Evolutionary conservation across 2,113 vertebrate genomes (phyloP), one percentile per base, ranked within the genome.

Genomic region (Leptocoma aspasia): DNA sequence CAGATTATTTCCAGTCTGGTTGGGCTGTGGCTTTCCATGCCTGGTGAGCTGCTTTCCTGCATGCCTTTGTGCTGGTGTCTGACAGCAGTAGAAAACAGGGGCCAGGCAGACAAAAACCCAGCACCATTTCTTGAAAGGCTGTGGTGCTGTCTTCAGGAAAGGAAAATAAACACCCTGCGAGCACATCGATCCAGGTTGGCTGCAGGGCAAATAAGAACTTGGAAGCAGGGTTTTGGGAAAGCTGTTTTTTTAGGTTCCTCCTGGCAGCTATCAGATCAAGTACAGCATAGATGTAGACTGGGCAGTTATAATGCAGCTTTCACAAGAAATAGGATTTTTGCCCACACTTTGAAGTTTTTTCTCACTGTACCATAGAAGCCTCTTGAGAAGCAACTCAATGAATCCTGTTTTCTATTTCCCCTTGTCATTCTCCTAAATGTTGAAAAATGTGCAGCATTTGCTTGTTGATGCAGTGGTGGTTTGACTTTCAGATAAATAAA

Each of bases 401-500:
- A 69, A 76, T 89, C 6, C 22, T 33, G 33, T 39, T 84, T 94
- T 82, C n/a, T 91, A 2, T 86, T 91, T 92, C 12, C 13, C 47
- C 50, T 89, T 81, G n/a, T 82, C 19, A 3, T 65, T 89, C 41
- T 68, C 10, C 75, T 86, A 39, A 54, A 52, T 24, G 14, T 9
- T 57, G 60, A 86, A 93, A 90, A 86, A 45, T 2, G 4, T 66
- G 39, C 68, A 86, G 22, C 37, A 66, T 78, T 90, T 84, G 11
- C 41, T 72, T 71, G 21, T 80, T 68, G 80, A 49, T 93, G 66
- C 65, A 61, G 23, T 13, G 23, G 42, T 88, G 81, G 49, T 75
- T 92, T 93, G 57, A 69, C 60, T 95, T 83, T 63, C 84, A 90
- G 33, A 82, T 64, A 81, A 92, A 77, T 54, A 89, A 84, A 76